phyloP scores from a whole-genome alignment of 2,888 invertebrate genomes.

The Periphyllus acericola region DNA sequence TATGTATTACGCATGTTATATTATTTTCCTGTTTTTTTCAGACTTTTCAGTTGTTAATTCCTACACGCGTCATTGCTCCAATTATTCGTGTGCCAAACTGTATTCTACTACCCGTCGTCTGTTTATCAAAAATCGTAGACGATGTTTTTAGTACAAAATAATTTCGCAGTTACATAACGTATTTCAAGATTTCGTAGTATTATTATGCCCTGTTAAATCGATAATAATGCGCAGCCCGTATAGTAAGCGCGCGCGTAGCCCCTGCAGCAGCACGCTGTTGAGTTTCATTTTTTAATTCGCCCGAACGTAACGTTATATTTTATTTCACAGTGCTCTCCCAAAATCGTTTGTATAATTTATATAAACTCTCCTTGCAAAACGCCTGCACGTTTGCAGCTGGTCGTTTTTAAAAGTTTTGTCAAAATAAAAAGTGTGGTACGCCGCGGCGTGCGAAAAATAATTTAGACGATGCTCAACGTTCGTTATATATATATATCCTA shows the following conservation, averaged over 20 bases:
- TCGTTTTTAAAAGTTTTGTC: no score
- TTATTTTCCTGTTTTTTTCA: no score
- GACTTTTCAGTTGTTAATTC: neutral
- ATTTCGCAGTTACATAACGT: neutral
- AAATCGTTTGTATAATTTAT: no score
- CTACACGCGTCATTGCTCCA: neutral
- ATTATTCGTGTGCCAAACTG: neutral
- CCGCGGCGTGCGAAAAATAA: no score
- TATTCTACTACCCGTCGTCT: neutral
- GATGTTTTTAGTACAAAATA: neutral
- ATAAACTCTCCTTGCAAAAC: no score
- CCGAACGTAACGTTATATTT: neutral
- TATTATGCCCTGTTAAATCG: no score
- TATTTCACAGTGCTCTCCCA: no score
- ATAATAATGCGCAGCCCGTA: neutral
- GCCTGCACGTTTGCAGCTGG: no score
- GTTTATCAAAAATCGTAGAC: neutral
- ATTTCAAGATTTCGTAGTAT: neutral
- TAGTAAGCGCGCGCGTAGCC: neutral
- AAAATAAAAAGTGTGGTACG: no score
- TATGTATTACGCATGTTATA: no score
- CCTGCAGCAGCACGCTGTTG: neutral
- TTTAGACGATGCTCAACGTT: no score
- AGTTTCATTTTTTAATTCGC: neutral
- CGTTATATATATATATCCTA: no score